Evolutionary conservation across 2,888 invertebrate genomes (phyloP).

Genomic region (Dryobota labecula): DNA sequence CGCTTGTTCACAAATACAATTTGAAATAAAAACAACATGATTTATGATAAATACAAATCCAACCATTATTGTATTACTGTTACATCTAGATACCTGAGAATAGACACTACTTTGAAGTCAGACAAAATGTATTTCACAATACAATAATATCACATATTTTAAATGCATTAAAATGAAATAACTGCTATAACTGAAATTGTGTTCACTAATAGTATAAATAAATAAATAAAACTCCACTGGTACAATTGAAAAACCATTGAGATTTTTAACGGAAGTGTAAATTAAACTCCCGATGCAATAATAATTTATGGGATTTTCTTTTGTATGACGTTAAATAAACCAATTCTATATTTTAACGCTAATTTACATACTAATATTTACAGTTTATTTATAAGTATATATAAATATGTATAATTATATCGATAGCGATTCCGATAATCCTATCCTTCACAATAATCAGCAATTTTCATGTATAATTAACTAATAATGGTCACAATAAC

Average conservation of each 20-base stretch:
- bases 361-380: conserved; percentile 90
- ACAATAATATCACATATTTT: conserved; percentile 90
- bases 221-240: conserved; percentile 89
- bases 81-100: conserved; percentile 82
- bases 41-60: conserved; percentile 78
- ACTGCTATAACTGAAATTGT: conserved; percentile 78
- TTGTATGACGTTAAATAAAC: conserved; percentile 90
- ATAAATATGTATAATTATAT: conserved; percentile 91
- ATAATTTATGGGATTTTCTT: conserved; percentile 90
- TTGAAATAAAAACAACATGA: conserved; percentile 72
- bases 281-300: conserved; percentile 89
- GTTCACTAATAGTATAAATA: conserved; percentile 83
- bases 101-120: conserved; percentile 89
- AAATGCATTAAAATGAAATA: conserved; percentile 88
- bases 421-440: conserved; percentile 88
- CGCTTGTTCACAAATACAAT: conserved; percentile 66
- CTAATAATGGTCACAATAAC: conserved; percentile 90
- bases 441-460: conserved; percentile 87
- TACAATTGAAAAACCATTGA: conserved; percentile 90
- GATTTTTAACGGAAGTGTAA: conserved; percentile 90
- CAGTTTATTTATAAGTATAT: conserved; percentile 90
- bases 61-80: conserved; percentile 78
- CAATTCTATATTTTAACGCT: conserved; percentile 90
- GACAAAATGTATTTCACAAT: conserved; percentile 89
- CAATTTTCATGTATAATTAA: conserved; percentile 89